Base-by-base conservation (phyloP, 2,888 invertebrate species). In the Lycaena phlaeas region DNA sequence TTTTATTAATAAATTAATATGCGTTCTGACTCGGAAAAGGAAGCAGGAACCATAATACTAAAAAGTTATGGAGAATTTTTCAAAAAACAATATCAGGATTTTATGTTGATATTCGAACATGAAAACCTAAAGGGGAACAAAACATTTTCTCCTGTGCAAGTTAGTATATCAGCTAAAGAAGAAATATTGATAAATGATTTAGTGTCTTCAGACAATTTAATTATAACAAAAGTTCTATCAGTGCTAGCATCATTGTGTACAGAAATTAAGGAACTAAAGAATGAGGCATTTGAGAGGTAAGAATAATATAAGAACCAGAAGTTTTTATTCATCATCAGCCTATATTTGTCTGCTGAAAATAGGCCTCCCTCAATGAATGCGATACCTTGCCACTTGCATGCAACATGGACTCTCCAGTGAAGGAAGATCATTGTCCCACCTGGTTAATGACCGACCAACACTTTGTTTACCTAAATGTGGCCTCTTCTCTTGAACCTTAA, bases 191-290 rank as follows among this genome's bases (percentile, higher is more conserved):
- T 93, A 22, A 74, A 91, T 22, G 88, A 92, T 50, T 68, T 96
- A 45, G 89, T 93, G 7, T 90, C 92, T 50, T 93, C 94, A 14
- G 95, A 96, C 69, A 95, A 95, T 62, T 92, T 91, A 61, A 78
- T 91, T 36, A 86, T 96, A 54, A 91, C 91, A 25, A 91, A 93
- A 75, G 87, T 95, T 31, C 77, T 97, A 5, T 89, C 92, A 28
- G 92, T 94, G 0, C 87, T 97, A 43, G 89, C 92, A 10, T 89
- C 92, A 5, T 77, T 95, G 1, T 94, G 93, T 68, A 86, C 89
- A 52, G 96, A 97, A 81, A 89, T 94, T 44, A 78, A 87, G 40
- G 65, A 86, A 39, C 77, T 96, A 10, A 87, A 88, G 53, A 71
- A 76, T 40, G 92, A 93, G 67, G 91, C 92, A 5, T 85, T 86